Evolutionary conservation across 2,888 invertebrate genomes (phyloP).

Genomic region (Philonicus albiceps): DNA sequence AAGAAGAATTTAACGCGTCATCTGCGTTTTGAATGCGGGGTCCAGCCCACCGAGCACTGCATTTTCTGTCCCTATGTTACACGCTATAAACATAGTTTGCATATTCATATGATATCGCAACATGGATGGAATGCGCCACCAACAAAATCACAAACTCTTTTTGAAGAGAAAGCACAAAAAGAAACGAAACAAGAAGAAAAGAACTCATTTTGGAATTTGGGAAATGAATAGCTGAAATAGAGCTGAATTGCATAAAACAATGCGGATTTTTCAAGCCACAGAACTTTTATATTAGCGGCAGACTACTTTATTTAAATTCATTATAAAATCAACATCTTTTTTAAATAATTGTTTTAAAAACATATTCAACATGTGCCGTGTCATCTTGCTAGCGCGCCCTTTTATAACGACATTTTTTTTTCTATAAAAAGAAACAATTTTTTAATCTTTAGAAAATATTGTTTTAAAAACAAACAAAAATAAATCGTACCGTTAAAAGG

Average conservation of each 20-base stretch:
- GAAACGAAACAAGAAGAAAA: not conserved
- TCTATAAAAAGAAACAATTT: not conserved
- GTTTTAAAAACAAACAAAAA: not conserved
- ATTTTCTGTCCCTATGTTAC: slow-evolving; percentile 66
- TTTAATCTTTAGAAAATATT: not conserved
- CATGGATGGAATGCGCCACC: slow-evolving; percentile 51
- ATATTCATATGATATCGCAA: slow-evolving; percentile 64
- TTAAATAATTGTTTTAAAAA: not conserved
- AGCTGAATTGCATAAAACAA: not conserved
- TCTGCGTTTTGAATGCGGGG: slow-evolving; percentile 68
- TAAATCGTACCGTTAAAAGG: not conserved
- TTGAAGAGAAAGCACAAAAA: not conserved
- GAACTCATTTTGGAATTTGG: not conserved
- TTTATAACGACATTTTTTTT: not conserved
- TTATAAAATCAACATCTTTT: not conserved
- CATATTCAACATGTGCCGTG: not conserved
- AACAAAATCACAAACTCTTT: not conserved
- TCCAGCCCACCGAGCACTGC: slow-evolving; percentile 67
- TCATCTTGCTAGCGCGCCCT: not conserved
- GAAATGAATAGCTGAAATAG: not conserved
- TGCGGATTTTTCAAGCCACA: not conserved
- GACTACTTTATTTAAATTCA: not conserved
- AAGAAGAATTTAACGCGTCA: slow-evolving; percentile 69
- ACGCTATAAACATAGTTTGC: slow-evolving; percentile 66
- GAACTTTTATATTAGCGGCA: slow-evolving; percentile 40